A percentile compares a stretch with the other conserved stretches of the same genome.
phyloP scores from a whole-genome alignment of 2,113 vertebrate species.

The Gambusia holbrooki region DNA sequence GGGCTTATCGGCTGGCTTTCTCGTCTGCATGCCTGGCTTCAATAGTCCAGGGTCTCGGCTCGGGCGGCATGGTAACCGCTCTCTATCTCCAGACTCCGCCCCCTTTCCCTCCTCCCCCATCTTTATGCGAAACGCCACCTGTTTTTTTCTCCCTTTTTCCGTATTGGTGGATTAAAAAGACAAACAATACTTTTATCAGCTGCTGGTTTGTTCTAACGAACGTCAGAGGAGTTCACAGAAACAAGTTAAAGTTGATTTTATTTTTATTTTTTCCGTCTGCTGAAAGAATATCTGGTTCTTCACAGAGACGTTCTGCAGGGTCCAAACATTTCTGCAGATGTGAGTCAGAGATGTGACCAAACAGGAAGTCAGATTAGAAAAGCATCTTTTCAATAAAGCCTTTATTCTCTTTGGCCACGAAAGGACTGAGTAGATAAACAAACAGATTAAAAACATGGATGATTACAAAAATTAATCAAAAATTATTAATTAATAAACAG shows the following conservation, averaged over 20 bases:
- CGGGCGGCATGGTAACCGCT: conserved; percentile 71
- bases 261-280: no score
- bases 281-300: not conserved
- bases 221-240: not conserved
- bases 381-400: not conserved
- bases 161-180: not conserved
- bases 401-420: not conserved
- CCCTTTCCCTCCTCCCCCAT: conserved; percentile 3
- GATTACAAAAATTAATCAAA: not conserved
- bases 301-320: not conserved
- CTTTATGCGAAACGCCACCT: conserved; percentile 42
- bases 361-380: not conserved
- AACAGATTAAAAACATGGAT: not conserved
- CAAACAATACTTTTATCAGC: not conserved
- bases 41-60: conserved; percentile 86
- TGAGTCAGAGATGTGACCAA: no score
- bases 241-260: not conserved
- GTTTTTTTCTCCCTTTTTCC: conserved; percentile 10
- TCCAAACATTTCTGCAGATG: not conserved
- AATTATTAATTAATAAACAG: no score
- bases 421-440: not conserved
- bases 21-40: conserved; percentile 86
- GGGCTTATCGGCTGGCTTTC: conserved; percentile 89
- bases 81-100: conserved; percentile 36
- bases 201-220: not conserved